Percentiles rank a stretch among this genome's conserved stretches.
Evolutionary conservation across 2,113 vertebrate genomes (phyloP).

Genomic region (Pongo abelii): DNA sequence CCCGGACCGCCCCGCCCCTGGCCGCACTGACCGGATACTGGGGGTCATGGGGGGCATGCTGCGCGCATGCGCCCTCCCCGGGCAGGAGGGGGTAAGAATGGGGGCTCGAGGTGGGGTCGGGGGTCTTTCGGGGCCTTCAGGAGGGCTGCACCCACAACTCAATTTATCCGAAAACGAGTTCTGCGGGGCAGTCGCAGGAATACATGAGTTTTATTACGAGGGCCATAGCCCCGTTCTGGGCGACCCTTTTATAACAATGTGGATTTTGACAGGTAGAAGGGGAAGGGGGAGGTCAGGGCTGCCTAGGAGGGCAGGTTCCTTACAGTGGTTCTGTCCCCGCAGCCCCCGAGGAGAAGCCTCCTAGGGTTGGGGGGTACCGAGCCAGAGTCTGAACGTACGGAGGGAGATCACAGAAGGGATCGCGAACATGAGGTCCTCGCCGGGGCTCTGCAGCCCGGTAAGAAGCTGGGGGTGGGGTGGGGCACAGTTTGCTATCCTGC

Average conservation of each 20-base stretch:
- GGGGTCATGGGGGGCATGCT: slow-evolving; percentile 80
- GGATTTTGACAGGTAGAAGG: slow-evolving; percentile 56
- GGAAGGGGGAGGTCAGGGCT: background rate
- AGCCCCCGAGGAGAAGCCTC: slow-evolving; percentile 60
- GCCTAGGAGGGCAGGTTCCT: background rate
- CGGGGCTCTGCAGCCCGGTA: slow-evolving; percentile 71
- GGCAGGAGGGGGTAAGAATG: slow-evolving; percentile 77
- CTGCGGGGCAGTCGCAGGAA: background rate
- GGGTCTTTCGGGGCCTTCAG: slow-evolving; percentile 7
- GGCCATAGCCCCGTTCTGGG: background rate
- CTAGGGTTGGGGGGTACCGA: slow-evolving; percentile 22
- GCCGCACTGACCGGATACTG: slow-evolving; percentile 80
- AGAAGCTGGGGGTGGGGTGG: slow-evolving; percentile 64
- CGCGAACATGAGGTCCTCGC: slow-evolving; percentile 27
- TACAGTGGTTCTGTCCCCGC: slow-evolving; percentile 36
- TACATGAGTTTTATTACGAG: background rate
- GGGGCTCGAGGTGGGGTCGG: background rate
- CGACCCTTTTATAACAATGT: background rate
- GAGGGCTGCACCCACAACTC: background rate
- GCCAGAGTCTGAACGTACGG: slow-evolving; percentile 28
- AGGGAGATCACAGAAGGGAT: slow-evolving; percentile 47
- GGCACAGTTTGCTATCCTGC: slow-evolving; percentile 19
- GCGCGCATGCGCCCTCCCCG: slow-evolving; percentile 78
- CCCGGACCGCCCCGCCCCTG: slow-evolving; percentile 75
- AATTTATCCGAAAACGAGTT: background rate